Base-by-base conservation (phyloP, 2,797 vertebrate species). In the Enoplosus armatus region DNA sequence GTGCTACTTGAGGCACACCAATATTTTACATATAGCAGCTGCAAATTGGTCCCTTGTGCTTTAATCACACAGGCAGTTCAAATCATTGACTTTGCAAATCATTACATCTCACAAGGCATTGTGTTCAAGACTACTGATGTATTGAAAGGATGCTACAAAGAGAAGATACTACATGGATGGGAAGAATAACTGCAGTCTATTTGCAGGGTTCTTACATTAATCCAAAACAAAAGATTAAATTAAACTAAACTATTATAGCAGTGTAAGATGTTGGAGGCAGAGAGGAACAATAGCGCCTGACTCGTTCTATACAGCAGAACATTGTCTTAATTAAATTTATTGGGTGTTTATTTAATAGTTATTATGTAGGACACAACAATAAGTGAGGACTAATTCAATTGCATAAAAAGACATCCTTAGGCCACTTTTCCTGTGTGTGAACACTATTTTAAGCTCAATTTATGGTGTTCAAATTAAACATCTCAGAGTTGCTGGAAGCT, bases 391-490 rank as follows among this genome's bases (percentile, higher is more conserved):
- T 94, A 96, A 98, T 97, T 97, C 97, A 97, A 97, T 97, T 96
- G 97, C 95, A 95, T 94, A 96, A 95, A 96, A 95, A 93, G 89
- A 91, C 91, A 93, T 92, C 97, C 97, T 95, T 95, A 96, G 97
- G 97, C 97, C 96, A 97, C 93, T 96, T 97, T 97, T 95, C 93
- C 95, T 96, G 95, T 94, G 83, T 86, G 92, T 89, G 92, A 93
- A 94, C 91, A 92, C 96, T 97, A 93, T 95, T 97, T 96, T 95
- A 95, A 95, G 95, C 95, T 95, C 93, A 94, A 97, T 97, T 94
- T 96, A 96, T 97, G 96, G 96, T 95, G 96, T 95, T 96, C 95
- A 97, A 98, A 98, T 99, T 95, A 99, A 99, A 97, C 96, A 97
- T 96, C 95, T 97, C 96, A 93, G 95, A 96, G 96, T 94, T 94